A percentile compares a stretch with the other conserved stretches of the same genome.
Conservation (phyloP, 2,113 vertebrate species). For the Larimichthys crocea region DNA sequence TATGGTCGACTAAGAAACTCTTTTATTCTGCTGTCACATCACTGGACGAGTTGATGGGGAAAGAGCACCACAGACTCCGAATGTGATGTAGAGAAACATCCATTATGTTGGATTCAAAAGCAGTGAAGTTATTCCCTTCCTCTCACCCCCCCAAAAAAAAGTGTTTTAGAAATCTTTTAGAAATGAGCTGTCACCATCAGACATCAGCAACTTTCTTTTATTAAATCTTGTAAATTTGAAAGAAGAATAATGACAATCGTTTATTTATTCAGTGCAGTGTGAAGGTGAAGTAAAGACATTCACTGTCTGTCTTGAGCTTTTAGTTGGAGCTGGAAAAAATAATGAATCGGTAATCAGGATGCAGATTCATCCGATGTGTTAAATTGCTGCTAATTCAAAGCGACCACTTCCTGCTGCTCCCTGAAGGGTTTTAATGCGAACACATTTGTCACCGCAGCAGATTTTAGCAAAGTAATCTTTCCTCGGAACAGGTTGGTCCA, state of each 20-base stretch:
- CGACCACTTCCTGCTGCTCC: neutral
- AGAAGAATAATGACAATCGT: neutral
- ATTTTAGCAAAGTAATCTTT: too few species aligned
- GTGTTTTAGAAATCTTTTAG: neutral
- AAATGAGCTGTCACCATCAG: neutral
- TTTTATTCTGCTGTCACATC: neutral
- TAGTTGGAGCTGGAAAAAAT: too few species aligned
- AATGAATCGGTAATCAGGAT: neutral
- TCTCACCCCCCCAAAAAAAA: too few species aligned
- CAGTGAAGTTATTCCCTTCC: neutral
- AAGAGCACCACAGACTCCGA: neutral
- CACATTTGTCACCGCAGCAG: neutral
- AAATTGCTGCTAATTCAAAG: neutral
- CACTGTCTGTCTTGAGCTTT: neutral
- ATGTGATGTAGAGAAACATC: neutral
- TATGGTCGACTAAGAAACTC: neutral
- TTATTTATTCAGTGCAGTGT: neutral
- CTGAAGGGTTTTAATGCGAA: neutral
- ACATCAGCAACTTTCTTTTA: neutral
- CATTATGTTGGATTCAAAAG: neutral
- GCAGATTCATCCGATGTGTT: neutral
- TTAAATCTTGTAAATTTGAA: too few species aligned
- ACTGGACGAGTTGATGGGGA: too few species aligned
- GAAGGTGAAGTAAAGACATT: neutral
- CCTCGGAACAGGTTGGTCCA: neutral